phyloP scores from a whole-genome alignment of 2,888 invertebrate species.

The Pecten maximus region DNA sequence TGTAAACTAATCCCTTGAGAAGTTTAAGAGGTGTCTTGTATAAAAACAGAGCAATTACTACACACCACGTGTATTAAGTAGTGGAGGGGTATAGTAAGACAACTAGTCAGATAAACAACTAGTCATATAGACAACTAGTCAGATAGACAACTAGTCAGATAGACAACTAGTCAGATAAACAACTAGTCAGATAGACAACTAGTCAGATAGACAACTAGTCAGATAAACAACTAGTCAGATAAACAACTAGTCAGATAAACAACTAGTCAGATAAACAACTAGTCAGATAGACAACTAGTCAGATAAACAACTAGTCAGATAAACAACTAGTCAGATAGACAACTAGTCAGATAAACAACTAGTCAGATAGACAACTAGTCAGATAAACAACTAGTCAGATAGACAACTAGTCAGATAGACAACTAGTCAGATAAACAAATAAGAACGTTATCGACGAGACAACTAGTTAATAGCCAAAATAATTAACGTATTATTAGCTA shows the following conservation, averaged over 20 bases:
- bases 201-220: not conserved
- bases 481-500: not conserved
- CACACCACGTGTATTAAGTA: too few relatives aligned
- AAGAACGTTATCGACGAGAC: not conserved
- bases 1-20: too few relatives aligned
- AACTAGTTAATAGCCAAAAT: not conserved
- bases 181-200: not conserved
- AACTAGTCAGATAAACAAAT: not conserved
- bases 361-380: not conserved
- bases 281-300: not conserved
- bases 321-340: not conserved
- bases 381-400: not conserved
- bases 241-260: not conserved
- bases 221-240: not conserved
- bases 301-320: not conserved
- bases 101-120: too few relatives aligned
- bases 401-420: not conserved
- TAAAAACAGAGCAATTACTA: too few relatives aligned
- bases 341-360: not conserved
- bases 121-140: too few relatives aligned
- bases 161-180: not conserved
- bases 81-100: too few relatives aligned
- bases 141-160: too few relatives aligned
- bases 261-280: not conserved
- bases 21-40: too few relatives aligned